Conservation (phyloP, 2,888 invertebrate genomes). For the Eupithecia centaureata region DNA sequence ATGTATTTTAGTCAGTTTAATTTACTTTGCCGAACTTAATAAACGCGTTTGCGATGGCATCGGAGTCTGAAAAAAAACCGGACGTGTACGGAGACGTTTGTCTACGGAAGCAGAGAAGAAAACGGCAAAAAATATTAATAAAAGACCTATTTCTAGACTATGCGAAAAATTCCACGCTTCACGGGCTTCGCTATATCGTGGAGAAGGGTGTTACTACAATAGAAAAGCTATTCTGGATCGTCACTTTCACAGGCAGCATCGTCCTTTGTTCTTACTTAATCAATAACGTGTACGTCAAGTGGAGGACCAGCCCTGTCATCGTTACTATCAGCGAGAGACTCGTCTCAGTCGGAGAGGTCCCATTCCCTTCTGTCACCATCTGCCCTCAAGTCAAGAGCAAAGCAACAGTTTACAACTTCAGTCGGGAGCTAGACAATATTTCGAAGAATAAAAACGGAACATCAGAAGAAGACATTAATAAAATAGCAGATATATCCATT, state of each 20-base stretch:
- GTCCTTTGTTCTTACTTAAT: constrained; percentile 17
- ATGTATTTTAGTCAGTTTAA: neutral
- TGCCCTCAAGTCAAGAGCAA: constrained; percentile 53
- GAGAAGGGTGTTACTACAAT: neutral
- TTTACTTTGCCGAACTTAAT: neutral
- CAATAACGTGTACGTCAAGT: constrained; percentile 28
- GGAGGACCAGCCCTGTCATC: constrained; percentile 29
- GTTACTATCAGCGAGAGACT: constrained; percentile 46
- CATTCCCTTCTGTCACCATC: constrained; percentile 56
- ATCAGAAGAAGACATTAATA: neutral
- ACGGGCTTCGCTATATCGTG: constrained; percentile 21
- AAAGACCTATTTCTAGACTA: constrained; percentile 9
- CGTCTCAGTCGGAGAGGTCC: constrained; percentile 57
- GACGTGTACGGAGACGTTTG: neutral
- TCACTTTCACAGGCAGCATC: constrained; percentile 15
- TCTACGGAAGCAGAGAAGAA: neutral
- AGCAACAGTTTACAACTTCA: constrained; percentile 48
- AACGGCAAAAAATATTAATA: neutral
- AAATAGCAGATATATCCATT: constrained; percentile 13
- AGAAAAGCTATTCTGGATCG: constrained; percentile 27
- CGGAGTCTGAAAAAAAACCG: neutral
- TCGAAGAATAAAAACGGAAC: neutral
- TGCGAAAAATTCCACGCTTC: constrained; percentile 17
- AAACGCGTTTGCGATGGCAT: neutral
- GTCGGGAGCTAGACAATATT: constrained; percentile 18